phyloP scores from a whole-genome alignment of 2,888 invertebrate genomes.

The Frankliniella intonsa region DNA sequence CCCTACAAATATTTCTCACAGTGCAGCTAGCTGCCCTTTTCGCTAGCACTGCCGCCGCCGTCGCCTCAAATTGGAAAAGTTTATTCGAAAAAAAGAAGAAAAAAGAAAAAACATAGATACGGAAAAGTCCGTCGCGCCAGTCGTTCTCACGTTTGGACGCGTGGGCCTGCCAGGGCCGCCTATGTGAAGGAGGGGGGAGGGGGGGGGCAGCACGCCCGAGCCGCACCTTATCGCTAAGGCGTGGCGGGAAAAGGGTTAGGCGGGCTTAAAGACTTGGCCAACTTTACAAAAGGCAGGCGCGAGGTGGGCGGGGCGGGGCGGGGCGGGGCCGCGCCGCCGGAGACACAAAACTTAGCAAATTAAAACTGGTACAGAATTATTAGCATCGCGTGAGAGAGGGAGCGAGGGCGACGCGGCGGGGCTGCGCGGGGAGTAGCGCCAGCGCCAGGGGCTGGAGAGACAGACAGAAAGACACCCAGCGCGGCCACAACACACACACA shows the following conservation, averaged over 20 bases:
- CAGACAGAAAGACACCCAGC: too few relatives aligned
- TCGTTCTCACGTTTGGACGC: not conserved
- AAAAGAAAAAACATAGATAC: not conserved
- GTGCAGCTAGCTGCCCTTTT: not conserved
- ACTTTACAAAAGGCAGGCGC: not conserved
- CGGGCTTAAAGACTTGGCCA: not conserved
- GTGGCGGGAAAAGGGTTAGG: not conserved
- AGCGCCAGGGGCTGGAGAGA: too few relatives aligned
- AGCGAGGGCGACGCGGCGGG: too few relatives aligned
- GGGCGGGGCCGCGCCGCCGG: too few relatives aligned
- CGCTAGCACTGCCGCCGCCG: not conserved
- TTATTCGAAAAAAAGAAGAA: not conserved
- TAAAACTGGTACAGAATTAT: not conserved
- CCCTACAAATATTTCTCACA: too few relatives aligned
- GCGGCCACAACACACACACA: too few relatives aligned
- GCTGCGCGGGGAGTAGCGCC: too few relatives aligned
- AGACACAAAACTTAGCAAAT: not conserved
- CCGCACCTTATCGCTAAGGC: too few relatives aligned
- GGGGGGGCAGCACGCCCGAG: too few relatives aligned
- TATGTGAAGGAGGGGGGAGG: too few relatives aligned
- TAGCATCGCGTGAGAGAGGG: not conserved
- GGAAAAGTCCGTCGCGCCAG: not conserved
- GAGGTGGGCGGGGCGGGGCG: not conserved
- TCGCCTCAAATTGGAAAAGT: conserved; percentile 20
- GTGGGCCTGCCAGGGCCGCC: not conserved